Evolutionary conservation across 2,888 invertebrate genomes (phyloP).

Genomic region (Meandrusa payeni): DNA sequence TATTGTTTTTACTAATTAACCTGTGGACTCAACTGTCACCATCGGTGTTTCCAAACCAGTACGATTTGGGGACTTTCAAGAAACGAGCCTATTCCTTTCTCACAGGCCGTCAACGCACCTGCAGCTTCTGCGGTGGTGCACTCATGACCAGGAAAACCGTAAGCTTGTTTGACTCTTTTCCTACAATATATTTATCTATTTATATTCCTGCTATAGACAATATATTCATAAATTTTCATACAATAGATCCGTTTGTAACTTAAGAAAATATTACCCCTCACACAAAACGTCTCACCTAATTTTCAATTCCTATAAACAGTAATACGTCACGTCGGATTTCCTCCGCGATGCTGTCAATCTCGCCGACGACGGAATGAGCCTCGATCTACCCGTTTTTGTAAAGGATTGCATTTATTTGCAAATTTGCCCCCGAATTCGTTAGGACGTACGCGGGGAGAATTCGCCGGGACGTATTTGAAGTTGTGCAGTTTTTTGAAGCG

Average conservation of each 20-base stretch:
- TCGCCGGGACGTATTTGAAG: conserved; percentile 11
- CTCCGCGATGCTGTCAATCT: conserved; percentile 14
- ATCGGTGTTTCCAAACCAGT: no score
- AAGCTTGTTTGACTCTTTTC: no score
- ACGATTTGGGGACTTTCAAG: no score
- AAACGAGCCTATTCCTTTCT: no score
- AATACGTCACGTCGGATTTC: conserved; percentile 18
- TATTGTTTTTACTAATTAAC: no score
- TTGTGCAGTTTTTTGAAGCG: conserved; percentile 15
- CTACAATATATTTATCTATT: no score
- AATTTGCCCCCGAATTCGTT: conserved; percentile 18
- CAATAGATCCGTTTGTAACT: neutral
- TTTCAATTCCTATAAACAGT: conserved; percentile 15
- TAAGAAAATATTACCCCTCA: neutral
- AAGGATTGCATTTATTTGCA: conserved; percentile 20
- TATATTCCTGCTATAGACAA: no score
- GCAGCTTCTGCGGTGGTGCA: no score
- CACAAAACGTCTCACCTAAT: conserved; percentile 6
- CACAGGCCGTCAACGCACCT: no score
- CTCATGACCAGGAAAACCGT: no score
- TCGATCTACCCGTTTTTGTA: conserved; percentile 15
- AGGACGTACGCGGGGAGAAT: conserved; percentile 19
- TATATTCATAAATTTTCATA: no score
- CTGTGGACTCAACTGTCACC: no score
- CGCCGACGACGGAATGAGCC: conserved; percentile 10